These are phyloP conservation scores for Crypturellus undulatus DNA, from an alignment of 2,113 vertebrate genomes.

Conservation along the genomic window DNA sequence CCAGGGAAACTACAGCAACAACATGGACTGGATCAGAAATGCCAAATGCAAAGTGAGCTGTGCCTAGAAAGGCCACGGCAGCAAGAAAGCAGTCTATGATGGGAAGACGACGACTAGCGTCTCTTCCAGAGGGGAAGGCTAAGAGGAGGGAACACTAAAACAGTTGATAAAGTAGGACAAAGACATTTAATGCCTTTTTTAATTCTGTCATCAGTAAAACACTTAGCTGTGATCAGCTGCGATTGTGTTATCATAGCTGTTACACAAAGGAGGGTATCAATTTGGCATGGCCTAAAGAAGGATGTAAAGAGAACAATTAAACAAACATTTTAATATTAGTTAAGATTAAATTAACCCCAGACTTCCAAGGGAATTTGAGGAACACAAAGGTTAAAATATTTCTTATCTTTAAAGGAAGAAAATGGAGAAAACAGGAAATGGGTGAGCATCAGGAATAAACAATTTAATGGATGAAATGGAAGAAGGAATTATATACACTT, in stretches of 20 bases:
- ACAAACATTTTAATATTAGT: background rate
- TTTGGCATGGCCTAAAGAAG: background rate
- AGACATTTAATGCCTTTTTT: background rate
- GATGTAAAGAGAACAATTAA: background rate
- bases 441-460: background rate
- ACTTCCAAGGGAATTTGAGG: background rate
- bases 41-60: background rate
- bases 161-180: background rate
- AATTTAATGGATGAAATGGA: too few relatives aligned
- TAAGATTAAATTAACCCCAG: background rate
- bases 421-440: background rate
- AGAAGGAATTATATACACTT: background rate
- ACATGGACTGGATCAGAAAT: background rate
- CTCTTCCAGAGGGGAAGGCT: too few relatives aligned
- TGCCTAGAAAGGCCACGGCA: background rate
- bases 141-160: background rate
- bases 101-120: background rate
- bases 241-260: fast-evolving
- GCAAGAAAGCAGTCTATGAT: background rate
- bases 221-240: background rate
- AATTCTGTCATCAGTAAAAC: background rate
- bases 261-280: background rate
- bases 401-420: background rate
- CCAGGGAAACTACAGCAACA: background rate
- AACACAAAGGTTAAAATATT: background rate